Percentiles rank a stretch among this genome's conserved stretches.
phyloP scores from a whole-genome alignment of 1,140 invertebrate genomes.

The Procambarus virginalis region DNA sequence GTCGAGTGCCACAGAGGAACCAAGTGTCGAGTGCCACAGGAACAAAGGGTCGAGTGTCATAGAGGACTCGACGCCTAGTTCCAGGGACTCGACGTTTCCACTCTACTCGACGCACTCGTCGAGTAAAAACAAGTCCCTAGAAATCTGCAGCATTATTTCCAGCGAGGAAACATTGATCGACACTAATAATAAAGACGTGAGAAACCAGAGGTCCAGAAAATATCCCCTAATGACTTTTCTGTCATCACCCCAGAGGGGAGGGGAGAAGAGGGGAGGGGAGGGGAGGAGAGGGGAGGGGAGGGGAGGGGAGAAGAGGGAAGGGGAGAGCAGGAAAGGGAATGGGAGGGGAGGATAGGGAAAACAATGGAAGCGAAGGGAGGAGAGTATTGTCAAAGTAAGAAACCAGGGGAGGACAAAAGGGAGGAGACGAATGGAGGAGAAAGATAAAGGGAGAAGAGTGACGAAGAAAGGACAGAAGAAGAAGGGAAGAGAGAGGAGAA shows the following conservation, averaged over 20 bases:
- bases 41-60: too few relatives aligned
- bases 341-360: not conserved
- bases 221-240: conserved; percentile 34
- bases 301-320: too few relatives aligned
- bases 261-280: not conserved
- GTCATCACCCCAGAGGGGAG: not conserved
- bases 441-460: not conserved
- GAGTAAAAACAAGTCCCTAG: too few relatives aligned
- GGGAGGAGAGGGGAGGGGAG: not conserved
- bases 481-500: not conserved
- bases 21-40: too few relatives aligned
- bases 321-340: not conserved
- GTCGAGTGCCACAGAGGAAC: too few relatives aligned
- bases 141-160: conserved; percentile 4
- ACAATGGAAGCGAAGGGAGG: not conserved
- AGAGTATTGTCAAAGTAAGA: too few relatives aligned
- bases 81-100: too few relatives aligned
- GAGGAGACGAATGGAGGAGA: not conserved
- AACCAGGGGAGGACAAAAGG: not conserved
- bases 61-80: too few relatives aligned
- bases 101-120: too few relatives aligned
- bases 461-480: not conserved
- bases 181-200: conserved; percentile 38
- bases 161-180: conserved; percentile 26
- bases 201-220: conserved; percentile 20